Conservation (phyloP, 2,888 invertebrate genomes). For the Polyploca ridens region DNA sequence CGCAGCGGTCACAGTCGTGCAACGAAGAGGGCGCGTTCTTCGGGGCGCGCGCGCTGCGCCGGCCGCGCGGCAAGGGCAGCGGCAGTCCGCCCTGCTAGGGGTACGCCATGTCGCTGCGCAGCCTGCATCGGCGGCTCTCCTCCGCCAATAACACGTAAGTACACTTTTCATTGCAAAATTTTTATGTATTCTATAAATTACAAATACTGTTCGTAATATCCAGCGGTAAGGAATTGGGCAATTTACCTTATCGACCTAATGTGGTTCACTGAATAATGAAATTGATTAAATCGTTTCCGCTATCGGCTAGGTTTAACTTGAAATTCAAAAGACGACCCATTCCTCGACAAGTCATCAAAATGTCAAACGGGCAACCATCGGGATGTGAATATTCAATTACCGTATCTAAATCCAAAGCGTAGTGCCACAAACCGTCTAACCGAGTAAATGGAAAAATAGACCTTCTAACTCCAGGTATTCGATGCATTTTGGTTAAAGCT, state of each 20-base stretch:
- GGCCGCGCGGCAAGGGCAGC: conserved; percentile 85
- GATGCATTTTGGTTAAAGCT: conserved; percentile 24
- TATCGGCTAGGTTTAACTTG: conserved; percentile 22
- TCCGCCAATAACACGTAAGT: conserved; percentile 86
- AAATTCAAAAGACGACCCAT: conserved; percentile 41
- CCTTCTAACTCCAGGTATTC: conserved; percentile 31
- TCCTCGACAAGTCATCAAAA: conserved; percentile 57
- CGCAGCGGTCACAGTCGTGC: conserved; percentile 83
- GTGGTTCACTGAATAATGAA: not conserved
- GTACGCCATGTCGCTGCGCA: conserved; percentile 87
- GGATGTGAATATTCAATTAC: conserved; percentile 75
- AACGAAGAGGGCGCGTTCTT: conserved; percentile 84
- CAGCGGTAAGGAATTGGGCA: conserved; percentile 14
- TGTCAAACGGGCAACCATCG: conserved; percentile 54
- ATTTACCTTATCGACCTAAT: conserved; percentile 10
- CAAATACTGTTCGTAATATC: not conserved
- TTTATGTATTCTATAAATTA: not conserved
- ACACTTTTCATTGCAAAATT: not conserved
- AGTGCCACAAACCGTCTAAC: conserved; percentile 34
- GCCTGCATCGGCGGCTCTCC: conserved; percentile 86
- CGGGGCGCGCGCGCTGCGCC: conserved; percentile 82
- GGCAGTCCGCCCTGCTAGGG: conserved; percentile 85
- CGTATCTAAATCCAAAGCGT: conserved; percentile 50
- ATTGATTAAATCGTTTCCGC: not conserved
- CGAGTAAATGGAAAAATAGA: conserved; percentile 35